Evolutionary conservation across 92 coral and sea anemone genomes (phyloP).

Genomic region (Zoanthus gigantus): DNA sequence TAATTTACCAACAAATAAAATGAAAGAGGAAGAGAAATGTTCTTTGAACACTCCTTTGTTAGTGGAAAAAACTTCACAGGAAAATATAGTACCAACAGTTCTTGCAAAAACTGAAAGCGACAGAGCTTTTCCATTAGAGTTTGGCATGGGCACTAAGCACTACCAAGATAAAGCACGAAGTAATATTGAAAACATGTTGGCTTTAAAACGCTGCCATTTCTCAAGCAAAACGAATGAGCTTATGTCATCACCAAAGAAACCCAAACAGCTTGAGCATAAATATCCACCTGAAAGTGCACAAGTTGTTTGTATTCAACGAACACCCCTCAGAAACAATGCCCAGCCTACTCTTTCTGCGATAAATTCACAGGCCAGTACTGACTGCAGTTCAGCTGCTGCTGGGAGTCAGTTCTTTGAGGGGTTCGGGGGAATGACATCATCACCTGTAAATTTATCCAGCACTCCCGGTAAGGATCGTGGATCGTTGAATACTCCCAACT

Average conservation of each 20-base stretch:
- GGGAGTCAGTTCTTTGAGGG: conserved; percentile 49
- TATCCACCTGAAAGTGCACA: conserved; percentile 9
- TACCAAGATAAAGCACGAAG: not conserved
- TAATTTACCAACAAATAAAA: not conserved
- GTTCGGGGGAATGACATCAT: conserved; percentile 35
- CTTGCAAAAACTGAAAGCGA: not conserved
- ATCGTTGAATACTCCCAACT: conserved; percentile 57
- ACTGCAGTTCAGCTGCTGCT: conserved; percentile 64
- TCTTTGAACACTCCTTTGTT: not conserved
- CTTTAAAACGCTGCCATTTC: not conserved
- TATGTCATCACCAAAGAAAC: conserved; percentile 5
- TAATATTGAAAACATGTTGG: not conserved
- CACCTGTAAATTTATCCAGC: conserved; percentile 75
- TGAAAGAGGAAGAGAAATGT: not conserved
- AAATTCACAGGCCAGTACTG: conserved; percentile 65
- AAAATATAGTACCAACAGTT: not conserved
- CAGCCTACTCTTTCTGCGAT: conserved; percentile 93
- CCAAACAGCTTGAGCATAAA: conserved; percentile 33
- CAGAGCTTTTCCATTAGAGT: not conserved
- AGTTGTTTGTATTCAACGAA: conserved; percentile 31
- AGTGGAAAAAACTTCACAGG: not conserved
- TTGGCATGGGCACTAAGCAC: not conserved
- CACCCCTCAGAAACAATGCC: conserved; percentile 74
- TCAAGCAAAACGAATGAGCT: not conserved
- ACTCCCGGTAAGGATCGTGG: conserved; percentile 72